A percentile compares a stretch with the other conserved stretches of the same genome.
phyloP scores from a whole-genome alignment of 2,797 vertebrate species.

The Semotilus atromaculatus region DNA sequence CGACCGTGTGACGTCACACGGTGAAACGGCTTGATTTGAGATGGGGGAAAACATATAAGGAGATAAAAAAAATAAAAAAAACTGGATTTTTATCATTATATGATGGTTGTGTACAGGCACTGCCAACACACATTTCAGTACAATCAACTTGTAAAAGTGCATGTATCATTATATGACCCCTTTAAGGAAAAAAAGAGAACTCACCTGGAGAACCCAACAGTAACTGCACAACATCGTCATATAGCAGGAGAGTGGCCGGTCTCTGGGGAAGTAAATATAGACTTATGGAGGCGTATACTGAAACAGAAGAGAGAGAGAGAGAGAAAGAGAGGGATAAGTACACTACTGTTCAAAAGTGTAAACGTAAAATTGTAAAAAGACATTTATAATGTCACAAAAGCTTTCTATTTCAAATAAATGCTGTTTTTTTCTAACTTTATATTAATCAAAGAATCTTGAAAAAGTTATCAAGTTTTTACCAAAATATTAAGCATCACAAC shows the following conservation, averaged over 20 bases:
- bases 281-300: constrained; percentile 85
- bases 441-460: not conserved
- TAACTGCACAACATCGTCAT: constrained; percentile 85
- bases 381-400: not conserved
- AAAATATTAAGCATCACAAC: not conserved
- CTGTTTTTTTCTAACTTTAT: not conserved
- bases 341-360: not conserved
- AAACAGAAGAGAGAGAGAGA: constrained; percentile 31
- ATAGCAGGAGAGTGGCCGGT: constrained; percentile 86
- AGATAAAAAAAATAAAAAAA: too few relatives aligned
- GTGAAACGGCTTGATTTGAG: too few relatives aligned
- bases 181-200: constrained; percentile 34
- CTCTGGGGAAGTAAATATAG: constrained; percentile 84
- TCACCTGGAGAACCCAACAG: constrained; percentile 86
- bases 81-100: too few relatives aligned
- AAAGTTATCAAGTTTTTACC: not conserved
- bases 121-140: too few relatives aligned
- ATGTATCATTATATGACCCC: too few relatives aligned
- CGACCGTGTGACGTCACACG: too few relatives aligned
- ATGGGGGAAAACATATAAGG: too few relatives aligned
- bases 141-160: too few relatives aligned
- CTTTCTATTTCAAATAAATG: not conserved
- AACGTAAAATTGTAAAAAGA: not conserved
- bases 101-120: too few relatives aligned
- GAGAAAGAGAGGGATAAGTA: not conserved